Evolutionary conservation across 2,797 vertebrate genomes (phyloP), one percentile per base, ranked within the genome.

Genomic region (Enteromius treurensis): DNA sequence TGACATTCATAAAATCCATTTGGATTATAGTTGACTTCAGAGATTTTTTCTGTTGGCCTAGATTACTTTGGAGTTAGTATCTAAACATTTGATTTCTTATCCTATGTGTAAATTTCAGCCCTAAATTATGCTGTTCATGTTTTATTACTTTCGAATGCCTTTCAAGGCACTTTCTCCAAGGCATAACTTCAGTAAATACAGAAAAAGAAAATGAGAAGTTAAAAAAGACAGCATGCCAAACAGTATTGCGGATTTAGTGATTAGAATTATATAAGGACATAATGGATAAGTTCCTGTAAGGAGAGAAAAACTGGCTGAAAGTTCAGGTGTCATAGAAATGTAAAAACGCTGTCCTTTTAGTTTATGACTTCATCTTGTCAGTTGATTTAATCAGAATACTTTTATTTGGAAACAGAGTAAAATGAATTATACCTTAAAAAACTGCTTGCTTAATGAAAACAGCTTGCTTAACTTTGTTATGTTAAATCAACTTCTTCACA

Each of bases 101-200:
- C 74, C 42, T 29, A 60, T 17, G 53, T 60, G 53, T 40, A 77
- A 17, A 60, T 40, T 77, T 77, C 34, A 42, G 53, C 6, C 45
- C 26, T 53, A 19, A 53, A 5, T 55, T 53, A 37, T 21, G 32
- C 19, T 37, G 29, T 77, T 77, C 14, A 5, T 29, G n/a, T 42
- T 76, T 77, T 40, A 60, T 17, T 1, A 40, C 13, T 5, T 60
- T 60, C 21, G 19, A 60, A 8, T 60, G 53, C 34, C 26, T 32
- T 26, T 32, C 60, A 64, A 64, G 62, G 29, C 29, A 64, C 62
- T 29, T 64, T 32, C 14, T 64, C 29, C 29, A 64, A 64, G 62
- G 23, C 62, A 17, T 32, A 64, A 32, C 29, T 32, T 26, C 8
- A 64, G 62, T 32, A 64, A 64, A 64, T 15, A 29, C 5, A 64